phyloP scores from a whole-genome alignment of 1,140 invertebrate genomes.

The Caenorhabditis latens region DNA sequence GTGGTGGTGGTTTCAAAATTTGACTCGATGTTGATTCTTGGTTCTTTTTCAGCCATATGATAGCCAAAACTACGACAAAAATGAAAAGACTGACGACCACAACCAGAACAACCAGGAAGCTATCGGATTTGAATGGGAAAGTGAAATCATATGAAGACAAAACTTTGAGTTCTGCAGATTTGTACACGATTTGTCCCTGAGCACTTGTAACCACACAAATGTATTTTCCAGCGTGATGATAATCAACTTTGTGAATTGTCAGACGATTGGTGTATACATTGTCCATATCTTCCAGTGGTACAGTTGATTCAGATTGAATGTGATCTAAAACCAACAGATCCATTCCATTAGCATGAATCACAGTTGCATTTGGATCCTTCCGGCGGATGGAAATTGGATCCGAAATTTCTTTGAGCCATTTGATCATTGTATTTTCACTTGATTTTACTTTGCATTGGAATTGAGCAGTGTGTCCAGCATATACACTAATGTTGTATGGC shows the following conservation, averaged over 20 bases:
- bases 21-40: constrained; percentile 37
- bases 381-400: constrained; percentile 38
- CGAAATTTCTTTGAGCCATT: constrained; percentile 66
- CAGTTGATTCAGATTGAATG: constrained; percentile 55
- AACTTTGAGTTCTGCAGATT: constrained; percentile 63
- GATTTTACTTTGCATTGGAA: constrained; percentile 68
- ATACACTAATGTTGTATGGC: constrained; percentile 65
- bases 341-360: constrained; percentile 66
- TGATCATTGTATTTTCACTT: constrained; percentile 56
- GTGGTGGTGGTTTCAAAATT: constrained; percentile 57
- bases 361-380: constrained; percentile 62
- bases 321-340: constrained; percentile 62
- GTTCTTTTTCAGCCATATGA: constrained; percentile 43
- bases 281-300: constrained; percentile 52
- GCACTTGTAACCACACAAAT: constrained; percentile 67
- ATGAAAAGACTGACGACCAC: constrained; percentile 37
- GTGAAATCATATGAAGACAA: constrained; percentile 9
- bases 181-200: constrained; percentile 65
- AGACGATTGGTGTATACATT: constrained; percentile 63
- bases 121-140: not conserved
- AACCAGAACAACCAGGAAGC: constrained; percentile 11
- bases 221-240: constrained; percentile 60
- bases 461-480: constrained; percentile 65
- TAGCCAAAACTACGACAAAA: constrained; percentile 42
- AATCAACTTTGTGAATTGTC: constrained; percentile 59